Conservation (phyloP, 2,888 invertebrate species). For the Agrotis exclamationis region DNA sequence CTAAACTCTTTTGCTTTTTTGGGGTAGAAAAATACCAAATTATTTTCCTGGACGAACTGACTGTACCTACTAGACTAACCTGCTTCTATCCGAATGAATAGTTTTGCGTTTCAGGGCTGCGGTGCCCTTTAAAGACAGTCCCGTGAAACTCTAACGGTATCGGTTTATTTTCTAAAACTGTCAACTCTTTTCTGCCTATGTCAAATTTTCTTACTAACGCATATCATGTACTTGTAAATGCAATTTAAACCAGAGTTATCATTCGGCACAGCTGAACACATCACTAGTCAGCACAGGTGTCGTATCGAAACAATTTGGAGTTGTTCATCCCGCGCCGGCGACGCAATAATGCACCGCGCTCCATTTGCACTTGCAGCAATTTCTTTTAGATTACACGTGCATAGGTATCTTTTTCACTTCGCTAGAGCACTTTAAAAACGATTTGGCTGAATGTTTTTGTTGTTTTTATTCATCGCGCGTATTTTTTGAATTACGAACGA, state of each 20-base stretch:
- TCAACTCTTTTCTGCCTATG: too few relatives aligned
- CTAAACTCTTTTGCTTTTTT: too few relatives aligned
- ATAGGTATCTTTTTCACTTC: slow-evolving; percentile 72
- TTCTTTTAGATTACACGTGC: slow-evolving; percentile 81
- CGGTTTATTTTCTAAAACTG: too few relatives aligned
- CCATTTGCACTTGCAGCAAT: slow-evolving; percentile 83
- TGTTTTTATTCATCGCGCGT: background rate
- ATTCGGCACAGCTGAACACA: slow-evolving; percentile 25
- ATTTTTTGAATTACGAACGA: slow-evolving; percentile 26
- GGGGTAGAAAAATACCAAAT: too few relatives aligned
- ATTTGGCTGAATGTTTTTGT: slow-evolving; percentile 60
- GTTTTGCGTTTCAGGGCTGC: too few relatives aligned
- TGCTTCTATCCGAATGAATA: too few relatives aligned
- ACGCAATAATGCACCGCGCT: slow-evolving; percentile 75
- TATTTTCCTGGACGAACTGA: too few relatives aligned
- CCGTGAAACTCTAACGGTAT: too few relatives aligned
- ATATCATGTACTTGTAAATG: background rate
- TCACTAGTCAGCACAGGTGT: slow-evolving; percentile 75
- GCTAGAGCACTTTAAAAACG: slow-evolving; percentile 74
- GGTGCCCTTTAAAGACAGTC: too few relatives aligned
- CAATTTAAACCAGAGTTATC: slow-evolving; percentile 8
- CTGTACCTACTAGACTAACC: too few relatives aligned
- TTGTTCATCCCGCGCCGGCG: slow-evolving; percentile 62
- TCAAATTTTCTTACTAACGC: too few relatives aligned
- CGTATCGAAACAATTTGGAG: slow-evolving; percentile 80